A percentile compares a stretch with the other conserved stretches of the same genome.
Conservation (phyloP, 2,113 vertebrate genomes). For the Festucalex cinctus region DNA sequence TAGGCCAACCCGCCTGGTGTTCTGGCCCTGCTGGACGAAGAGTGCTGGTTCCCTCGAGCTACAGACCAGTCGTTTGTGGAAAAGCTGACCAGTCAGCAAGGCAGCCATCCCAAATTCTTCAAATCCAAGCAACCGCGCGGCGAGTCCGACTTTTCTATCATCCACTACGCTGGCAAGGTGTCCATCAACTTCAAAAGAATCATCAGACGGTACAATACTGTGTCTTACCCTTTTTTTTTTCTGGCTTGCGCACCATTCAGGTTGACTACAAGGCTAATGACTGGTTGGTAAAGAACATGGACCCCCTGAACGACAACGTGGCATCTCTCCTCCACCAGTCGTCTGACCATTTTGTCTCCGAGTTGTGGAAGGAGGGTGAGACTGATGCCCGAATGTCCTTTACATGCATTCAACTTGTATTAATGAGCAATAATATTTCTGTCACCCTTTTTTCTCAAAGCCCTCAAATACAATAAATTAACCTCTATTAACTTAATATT, state of each 20-base stretch:
- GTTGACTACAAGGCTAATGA: slow-evolving; percentile 88
- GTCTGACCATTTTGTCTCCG: slow-evolving; percentile 82
- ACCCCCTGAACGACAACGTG: slow-evolving; percentile 86
- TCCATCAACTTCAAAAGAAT: neutral
- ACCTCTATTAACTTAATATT: slow-evolving; percentile 38
- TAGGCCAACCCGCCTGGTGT: slow-evolving; percentile 84
- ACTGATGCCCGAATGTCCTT: neutral
- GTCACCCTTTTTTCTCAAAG: neutral
- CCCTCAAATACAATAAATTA: neutral
- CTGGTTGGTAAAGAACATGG: slow-evolving; percentile 93
- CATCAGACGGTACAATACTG: neutral
- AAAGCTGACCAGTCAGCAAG: slow-evolving; percentile 82
- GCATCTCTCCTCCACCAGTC: slow-evolving; percentile 86
- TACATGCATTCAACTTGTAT: neutral
- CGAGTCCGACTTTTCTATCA: slow-evolving; percentile 85
- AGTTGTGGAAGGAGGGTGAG: slow-evolving; percentile 93
- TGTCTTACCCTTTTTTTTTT: neutral
- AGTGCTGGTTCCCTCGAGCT: slow-evolving; percentile 92
- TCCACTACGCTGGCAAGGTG: slow-evolving; percentile 91
- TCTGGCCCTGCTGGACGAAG: slow-evolving; percentile 85
- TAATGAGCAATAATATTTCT: neutral
- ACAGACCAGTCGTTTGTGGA: slow-evolving; percentile 89
- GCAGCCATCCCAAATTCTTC: slow-evolving; percentile 84
- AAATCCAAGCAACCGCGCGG: slow-evolving; percentile 80
- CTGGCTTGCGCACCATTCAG: slow-evolving; percentile 51